A percentile compares a stretch with the other conserved stretches of the same genome.
Evolutionary conservation across 2,113 vertebrate species (phyloP).

Genomic region (Thamnaconus septentrionalis): DNA sequence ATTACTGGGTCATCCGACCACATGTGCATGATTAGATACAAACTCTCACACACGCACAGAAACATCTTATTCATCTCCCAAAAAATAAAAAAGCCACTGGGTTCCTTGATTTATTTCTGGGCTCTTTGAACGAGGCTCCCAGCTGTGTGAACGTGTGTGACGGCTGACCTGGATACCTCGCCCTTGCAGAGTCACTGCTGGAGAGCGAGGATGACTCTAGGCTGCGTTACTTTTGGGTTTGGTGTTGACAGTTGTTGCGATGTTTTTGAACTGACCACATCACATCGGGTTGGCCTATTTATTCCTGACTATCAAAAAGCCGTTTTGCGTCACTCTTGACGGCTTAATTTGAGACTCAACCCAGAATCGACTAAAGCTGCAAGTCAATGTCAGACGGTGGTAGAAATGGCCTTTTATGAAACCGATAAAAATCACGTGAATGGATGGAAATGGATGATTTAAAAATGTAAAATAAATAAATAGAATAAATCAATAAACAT

Average conservation of each 20-base stretch:
- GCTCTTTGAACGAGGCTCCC: constrained; percentile 15
- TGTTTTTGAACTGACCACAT: constrained; percentile 11
- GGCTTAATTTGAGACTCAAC: no score
- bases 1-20: constrained; percentile 41
- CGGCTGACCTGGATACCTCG: constrained; percentile 20
- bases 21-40: constrained; percentile 3
- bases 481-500: no score
- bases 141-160: constrained; percentile 14
- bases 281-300: constrained; percentile 1
- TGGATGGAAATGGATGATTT: no score
- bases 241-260: constrained; percentile 20
- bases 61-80: constrained; percentile 29
- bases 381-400: no score
- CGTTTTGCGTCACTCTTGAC: background rate
- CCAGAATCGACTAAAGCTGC: background rate
- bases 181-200: background rate
- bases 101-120: constrained; percentile 27
- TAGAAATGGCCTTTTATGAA: no score
- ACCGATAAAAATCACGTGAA: no score
- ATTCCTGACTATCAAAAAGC: background rate
- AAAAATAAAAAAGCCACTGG: constrained; percentile 21
- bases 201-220: constrained; percentile 20
- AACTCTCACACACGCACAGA: background rate
- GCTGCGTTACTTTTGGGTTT: constrained; percentile 16
- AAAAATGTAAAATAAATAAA: no score